phyloP scores from a whole-genome alignment of 1,140 invertebrate genomes.

The Tetragonula clypearis region DNA sequence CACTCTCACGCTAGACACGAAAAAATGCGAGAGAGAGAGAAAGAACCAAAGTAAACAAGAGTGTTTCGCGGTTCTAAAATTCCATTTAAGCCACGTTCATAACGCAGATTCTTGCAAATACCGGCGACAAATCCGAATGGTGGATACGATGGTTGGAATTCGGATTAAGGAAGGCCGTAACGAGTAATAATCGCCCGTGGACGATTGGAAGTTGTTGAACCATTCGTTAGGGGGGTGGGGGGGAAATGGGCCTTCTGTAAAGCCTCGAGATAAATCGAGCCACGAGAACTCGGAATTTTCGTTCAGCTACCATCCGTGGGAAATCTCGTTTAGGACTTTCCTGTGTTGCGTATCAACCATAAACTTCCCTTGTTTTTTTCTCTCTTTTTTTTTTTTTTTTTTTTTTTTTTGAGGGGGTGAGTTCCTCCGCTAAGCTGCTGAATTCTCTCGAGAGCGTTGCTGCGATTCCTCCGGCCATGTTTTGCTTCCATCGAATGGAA shows the following conservation, averaged over 20 bases:
- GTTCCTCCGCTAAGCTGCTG: background rate
- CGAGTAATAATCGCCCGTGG: conserved; percentile 59
- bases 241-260: conserved; percentile 21
- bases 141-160: background rate
- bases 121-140: conserved; percentile 33
- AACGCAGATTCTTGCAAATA: conserved; percentile 45
- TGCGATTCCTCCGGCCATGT: background rate
- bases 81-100: conserved; percentile 36
- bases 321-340: background rate
- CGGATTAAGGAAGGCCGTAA: conserved; percentile 56
- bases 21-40: background rate
- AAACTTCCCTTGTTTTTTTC: background rate
- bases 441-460: background rate
- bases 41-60: background rate
- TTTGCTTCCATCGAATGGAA: background rate
- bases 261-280: conserved; percentile 54
- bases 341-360: background rate
- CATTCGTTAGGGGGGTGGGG: conserved; percentile 46
- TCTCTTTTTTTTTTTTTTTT: too few species aligned
- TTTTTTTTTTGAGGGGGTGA: too few species aligned
- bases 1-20: too few species aligned
- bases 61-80: conserved; percentile 36
- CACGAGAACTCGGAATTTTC: conserved; percentile 14
- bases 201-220: conserved; percentile 59
- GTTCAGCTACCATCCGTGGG: background rate